Conservation (phyloP, 2,113 vertebrate species). For the Ictalurus furcatus region DNA sequence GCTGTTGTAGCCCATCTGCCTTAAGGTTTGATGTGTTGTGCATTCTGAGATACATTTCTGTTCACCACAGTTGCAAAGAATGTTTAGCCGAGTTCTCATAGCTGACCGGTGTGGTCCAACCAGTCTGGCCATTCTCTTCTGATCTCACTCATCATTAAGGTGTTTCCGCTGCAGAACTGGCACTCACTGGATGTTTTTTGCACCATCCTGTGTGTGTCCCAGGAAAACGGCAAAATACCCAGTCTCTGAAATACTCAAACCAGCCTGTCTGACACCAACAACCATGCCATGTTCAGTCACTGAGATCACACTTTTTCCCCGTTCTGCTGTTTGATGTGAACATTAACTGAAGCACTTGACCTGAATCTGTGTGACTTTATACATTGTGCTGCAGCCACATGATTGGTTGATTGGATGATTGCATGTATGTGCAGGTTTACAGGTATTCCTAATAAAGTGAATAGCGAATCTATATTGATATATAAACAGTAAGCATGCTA, state of each 20-base stretch:
- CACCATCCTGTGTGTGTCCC: background rate
- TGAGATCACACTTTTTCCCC: background rate
- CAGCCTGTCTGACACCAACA: background rate
- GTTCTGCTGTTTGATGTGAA: background rate
- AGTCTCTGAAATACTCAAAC: background rate
- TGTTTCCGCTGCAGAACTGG: background rate
- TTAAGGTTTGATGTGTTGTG: background rate
- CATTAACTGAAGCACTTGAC: too few species aligned
- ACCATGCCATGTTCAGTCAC: background rate
- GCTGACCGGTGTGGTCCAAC: background rate
- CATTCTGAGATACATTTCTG: background rate
- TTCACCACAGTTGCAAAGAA: background rate
- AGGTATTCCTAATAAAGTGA: background rate
- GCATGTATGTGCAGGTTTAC: background rate
- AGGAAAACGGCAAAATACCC: background rate
- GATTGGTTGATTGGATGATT: background rate
- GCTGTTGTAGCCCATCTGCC: background rate
- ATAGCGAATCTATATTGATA: background rate
- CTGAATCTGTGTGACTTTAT: background rate
- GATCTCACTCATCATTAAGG: background rate
- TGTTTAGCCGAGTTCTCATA: background rate
- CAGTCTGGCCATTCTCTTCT: background rate
- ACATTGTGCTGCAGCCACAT: background rate
- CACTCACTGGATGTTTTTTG: background rate
- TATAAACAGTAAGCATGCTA: background rate